Percentiles rank a stretch among this genome's conserved stretches.
Conservation (phyloP, 2,888 invertebrate genomes). For the Atethmia centrago region DNA sequence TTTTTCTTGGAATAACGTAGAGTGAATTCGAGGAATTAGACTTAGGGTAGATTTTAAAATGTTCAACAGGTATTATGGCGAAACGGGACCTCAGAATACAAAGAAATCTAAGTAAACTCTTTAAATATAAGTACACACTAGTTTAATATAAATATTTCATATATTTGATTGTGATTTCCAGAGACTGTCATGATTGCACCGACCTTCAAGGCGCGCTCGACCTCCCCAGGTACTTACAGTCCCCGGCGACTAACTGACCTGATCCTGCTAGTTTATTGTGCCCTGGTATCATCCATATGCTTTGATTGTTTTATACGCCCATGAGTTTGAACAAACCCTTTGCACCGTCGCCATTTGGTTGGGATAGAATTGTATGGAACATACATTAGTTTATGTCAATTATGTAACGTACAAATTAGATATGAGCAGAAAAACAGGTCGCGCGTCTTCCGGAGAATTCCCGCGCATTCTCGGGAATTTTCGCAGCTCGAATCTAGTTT, state of each 20-base stretch:
- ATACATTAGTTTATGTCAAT: no score
- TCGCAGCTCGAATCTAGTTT: no score
- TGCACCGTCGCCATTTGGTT: no score
- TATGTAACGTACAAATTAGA: no score
- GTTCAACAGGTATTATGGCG: neutral
- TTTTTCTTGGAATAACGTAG: neutral
- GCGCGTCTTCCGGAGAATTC: no score
- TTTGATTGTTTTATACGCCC: slow-evolving; percentile 57
- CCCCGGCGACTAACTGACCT: slow-evolving; percentile 63
- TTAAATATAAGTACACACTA: slow-evolving; percentile 11
- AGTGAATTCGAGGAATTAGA: neutral
- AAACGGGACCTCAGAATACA: neutral
- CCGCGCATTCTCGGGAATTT: no score
- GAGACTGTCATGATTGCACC: slow-evolving; percentile 94
- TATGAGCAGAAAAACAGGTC: no score
- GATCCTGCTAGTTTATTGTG: slow-evolving; percentile 27
- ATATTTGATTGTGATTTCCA: slow-evolving; percentile 89
- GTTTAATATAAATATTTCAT: slow-evolving; percentile 56
- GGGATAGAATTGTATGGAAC: no score
- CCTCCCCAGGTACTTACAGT: slow-evolving; percentile 92
- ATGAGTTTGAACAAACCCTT: no score
- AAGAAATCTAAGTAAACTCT: rapidly evolving
- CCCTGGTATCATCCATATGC: slow-evolving; percentile 69
- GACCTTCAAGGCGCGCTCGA: slow-evolving; percentile 95
- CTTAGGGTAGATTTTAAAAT: neutral